Percentiles rank a stretch among this genome's conserved stretches.
Conservation (phyloP, 1,140 invertebrate genomes). For the Trypoxylus dichotomus region DNA sequence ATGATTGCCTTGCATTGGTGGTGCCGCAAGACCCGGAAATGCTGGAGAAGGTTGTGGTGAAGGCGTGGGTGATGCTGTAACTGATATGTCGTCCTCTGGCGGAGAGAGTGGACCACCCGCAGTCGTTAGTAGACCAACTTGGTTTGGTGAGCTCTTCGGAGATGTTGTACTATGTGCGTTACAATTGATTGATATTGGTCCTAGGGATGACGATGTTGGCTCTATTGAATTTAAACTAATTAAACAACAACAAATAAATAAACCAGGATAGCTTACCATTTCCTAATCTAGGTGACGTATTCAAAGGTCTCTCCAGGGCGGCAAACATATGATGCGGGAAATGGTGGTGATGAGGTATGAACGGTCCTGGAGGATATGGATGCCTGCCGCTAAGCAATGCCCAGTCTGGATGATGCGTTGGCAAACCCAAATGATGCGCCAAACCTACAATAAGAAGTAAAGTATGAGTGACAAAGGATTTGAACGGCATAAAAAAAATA, state of each 20-base stretch:
- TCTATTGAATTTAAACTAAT: constrained; percentile 42
- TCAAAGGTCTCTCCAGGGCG: constrained; percentile 51
- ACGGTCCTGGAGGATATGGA: constrained; percentile 56
- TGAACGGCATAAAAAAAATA: neutral
- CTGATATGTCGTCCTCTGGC: constrained; percentile 67
- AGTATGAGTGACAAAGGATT: too few species aligned
- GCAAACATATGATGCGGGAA: constrained; percentile 63
- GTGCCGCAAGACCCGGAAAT: constrained; percentile 54
- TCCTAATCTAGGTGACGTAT: constrained; percentile 52
- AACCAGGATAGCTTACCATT: constrained; percentile 45
- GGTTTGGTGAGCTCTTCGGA: constrained; percentile 57
- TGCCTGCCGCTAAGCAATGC: constrained; percentile 58
- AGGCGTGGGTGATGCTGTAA: constrained; percentile 64
- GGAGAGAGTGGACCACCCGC: constrained; percentile 51
- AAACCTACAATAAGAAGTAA: constrained; percentile 58
- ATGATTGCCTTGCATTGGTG: constrained; percentile 50
- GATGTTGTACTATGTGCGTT: constrained; percentile 66
- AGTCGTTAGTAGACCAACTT: constrained; percentile 54
- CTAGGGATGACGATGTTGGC: constrained; percentile 48
- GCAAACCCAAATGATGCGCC: constrained; percentile 65
- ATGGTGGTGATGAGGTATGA: constrained; percentile 58
- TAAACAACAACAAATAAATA: too few species aligned
- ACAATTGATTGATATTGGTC: constrained; percentile 53
- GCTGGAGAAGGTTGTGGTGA: constrained; percentile 56
- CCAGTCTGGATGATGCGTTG: constrained; percentile 62